Evolutionary conservation across 2,888 invertebrate species (phyloP).

Genomic region (Catocala nupta): DNA sequence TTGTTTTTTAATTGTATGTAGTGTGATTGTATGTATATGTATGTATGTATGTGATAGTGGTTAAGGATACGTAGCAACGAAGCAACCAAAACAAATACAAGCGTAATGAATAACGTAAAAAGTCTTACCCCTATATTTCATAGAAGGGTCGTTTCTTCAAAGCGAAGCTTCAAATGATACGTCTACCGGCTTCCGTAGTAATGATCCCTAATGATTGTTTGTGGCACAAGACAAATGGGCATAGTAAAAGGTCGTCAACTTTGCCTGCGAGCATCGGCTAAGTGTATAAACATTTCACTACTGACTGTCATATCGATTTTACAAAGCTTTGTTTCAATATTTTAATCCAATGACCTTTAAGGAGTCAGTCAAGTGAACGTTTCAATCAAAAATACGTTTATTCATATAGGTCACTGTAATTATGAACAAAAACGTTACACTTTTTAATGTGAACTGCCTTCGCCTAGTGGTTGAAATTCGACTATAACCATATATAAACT

Average conservation of each 20-base stretch:
- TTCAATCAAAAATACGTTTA: neutral
- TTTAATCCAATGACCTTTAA: constrained; percentile 15
- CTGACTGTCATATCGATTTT: constrained; percentile 34
- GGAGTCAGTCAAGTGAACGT: constrained; percentile 6
- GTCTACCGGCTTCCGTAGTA: constrained; percentile 29
- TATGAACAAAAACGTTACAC: too few species aligned
- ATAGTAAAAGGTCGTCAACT: constrained; percentile 48
- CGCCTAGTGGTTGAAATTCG: too few species aligned
- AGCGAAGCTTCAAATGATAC: constrained; percentile 5
- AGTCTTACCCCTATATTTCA: neutral
- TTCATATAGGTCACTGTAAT: neutral
- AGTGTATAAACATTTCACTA: constrained; percentile 51
- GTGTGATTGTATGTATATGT: too few species aligned
- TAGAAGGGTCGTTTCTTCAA: neutral
- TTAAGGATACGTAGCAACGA: too few species aligned
- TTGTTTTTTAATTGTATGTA: too few species aligned
- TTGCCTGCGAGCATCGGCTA: constrained; percentile 51
- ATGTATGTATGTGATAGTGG: too few species aligned
- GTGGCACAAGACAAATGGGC: constrained; percentile 34
- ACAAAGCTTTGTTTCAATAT: constrained; percentile 21
- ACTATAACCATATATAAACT: too few species aligned
- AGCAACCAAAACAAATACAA: too few species aligned
- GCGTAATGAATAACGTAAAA: neutral
- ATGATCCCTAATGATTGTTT: constrained; percentile 33
- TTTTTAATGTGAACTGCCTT: too few species aligned